phyloP scores from a whole-genome alignment of 2,113 vertebrate genomes.

The Prunella fulvescens region DNA sequence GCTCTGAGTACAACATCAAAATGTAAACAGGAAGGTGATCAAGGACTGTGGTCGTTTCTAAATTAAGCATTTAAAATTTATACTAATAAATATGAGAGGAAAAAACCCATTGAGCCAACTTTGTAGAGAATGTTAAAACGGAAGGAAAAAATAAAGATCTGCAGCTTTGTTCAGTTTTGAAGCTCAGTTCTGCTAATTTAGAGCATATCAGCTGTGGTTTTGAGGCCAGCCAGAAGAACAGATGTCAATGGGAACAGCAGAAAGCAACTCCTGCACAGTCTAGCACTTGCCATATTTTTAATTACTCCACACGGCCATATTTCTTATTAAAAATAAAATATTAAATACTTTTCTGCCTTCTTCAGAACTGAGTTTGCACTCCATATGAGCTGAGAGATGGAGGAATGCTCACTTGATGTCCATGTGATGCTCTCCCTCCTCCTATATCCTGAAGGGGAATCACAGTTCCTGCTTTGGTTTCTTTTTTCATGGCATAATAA shows the following conservation, averaged over 20 bases:
- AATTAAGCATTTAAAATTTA: conserved; percentile 66
- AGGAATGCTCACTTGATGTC: neutral
- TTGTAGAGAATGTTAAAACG: neutral
- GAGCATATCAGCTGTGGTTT: neutral
- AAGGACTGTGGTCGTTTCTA: conserved; percentile 49
- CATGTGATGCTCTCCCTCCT: neutral
- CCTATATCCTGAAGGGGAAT: neutral
- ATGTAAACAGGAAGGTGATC: conserved; percentile 68
- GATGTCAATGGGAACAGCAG: neutral
- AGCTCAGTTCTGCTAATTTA: neutral
- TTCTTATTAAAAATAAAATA: neutral
- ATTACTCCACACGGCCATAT: neutral
- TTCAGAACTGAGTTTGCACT: neutral
- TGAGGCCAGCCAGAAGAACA: neutral
- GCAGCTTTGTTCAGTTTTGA: neutral
- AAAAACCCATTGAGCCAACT: neutral
- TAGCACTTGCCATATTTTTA: neutral
- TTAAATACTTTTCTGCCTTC: neutral
- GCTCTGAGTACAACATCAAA: conserved; percentile 24
- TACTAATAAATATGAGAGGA: conserved; percentile 53
- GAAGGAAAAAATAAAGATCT: neutral
- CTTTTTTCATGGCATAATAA: neutral
- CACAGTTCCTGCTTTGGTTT: neutral
- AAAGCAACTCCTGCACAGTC: neutral
- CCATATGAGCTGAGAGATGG: neutral